Evolutionary conservation across 2,113 vertebrate species (phyloP), one percentile per base, ranked within the genome.

Genomic region (Nanorana parkeri): DNA sequence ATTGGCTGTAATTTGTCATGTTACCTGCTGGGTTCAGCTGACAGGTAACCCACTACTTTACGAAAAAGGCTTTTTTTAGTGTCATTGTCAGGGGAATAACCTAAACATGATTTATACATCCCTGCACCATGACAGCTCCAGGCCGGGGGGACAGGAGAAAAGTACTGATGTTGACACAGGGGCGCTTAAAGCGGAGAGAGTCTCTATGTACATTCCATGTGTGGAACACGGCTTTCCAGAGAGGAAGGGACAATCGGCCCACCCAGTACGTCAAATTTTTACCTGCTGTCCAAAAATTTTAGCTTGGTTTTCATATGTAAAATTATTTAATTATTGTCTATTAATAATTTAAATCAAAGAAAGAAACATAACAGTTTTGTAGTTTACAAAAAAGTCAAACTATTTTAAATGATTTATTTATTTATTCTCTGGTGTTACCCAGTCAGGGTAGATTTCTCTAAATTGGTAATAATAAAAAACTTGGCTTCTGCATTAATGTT

Each of bases 61-160:
- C 92, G 92, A 95, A 94, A 94, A 93, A 93, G 92, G 88, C 84
- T 86, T 90, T 88, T 91, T 95, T 93, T 96, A 95, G 93, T 94
- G 91, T 90, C 92, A 92, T 88, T 96, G 91, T 89, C 94, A 90
- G 89, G 97, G 95, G 96, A 96, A 94, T 92, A 94, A 87, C 92
- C 90, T 91, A 93, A 90, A 94, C 95, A 94, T 99, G 97, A 97
- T 97, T 97, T 96, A 97, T 98, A 97, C 96, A 93, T 96, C 93
- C 94, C 94, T 86, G 91, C 94, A 92, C 92, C 90, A 63, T 75
- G 80, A 82, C 80, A 82, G 80, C 80, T 68, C 47, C 71, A 74
- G 71, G 80, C 71, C 80, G 71, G 28, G 60, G 80, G 80, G 80
- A 82, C 61, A 75, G 23, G 28, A 55, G 60, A 47, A 58, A 74